Evolutionary conservation across 2,888 invertebrate species (phyloP).

Genomic region (Archips xylosteana): DNA sequence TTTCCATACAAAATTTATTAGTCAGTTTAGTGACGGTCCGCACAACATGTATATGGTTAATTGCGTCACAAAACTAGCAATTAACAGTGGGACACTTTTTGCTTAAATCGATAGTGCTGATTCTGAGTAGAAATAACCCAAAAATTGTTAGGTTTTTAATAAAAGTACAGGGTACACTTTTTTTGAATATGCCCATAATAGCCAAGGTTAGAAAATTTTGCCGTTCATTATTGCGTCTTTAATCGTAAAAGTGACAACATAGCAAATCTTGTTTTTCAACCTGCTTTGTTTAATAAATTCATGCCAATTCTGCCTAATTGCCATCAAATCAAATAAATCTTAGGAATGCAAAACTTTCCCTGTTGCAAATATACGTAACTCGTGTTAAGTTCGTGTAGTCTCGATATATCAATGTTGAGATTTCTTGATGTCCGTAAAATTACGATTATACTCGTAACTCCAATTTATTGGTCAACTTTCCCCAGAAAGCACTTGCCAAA

Average conservation of each 20-base stretch:
- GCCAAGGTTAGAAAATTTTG: no score
- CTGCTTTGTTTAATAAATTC: slow-evolving; percentile 6
- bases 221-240: no score
- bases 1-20: no score
- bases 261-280: background rate
- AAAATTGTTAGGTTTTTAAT: no score
- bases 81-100: no score
- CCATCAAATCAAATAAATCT: slow-evolving; percentile 24
- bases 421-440: slow-evolving; percentile 16
- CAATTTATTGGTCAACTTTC: slow-evolving; percentile 38
- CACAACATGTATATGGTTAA: no score
- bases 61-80: no score
- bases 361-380: slow-evolving; percentile 31
- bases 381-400: slow-evolving; percentile 23
- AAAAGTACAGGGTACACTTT: no score
- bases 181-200: no score
- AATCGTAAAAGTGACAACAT: background rate
- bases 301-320: slow-evolving; percentile 6
- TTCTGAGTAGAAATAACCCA: no score
- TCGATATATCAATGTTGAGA: slow-evolving; percentile 10
- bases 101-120: no score
- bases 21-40: no score
- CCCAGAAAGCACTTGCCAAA: slow-evolving; percentile 35
- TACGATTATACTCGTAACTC: slow-evolving; percentile 19
- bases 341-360: slow-evolving; percentile 29